Evolutionary conservation across 2,113 vertebrate species (phyloP).

Genomic region (Caranx melampygus): DNA sequence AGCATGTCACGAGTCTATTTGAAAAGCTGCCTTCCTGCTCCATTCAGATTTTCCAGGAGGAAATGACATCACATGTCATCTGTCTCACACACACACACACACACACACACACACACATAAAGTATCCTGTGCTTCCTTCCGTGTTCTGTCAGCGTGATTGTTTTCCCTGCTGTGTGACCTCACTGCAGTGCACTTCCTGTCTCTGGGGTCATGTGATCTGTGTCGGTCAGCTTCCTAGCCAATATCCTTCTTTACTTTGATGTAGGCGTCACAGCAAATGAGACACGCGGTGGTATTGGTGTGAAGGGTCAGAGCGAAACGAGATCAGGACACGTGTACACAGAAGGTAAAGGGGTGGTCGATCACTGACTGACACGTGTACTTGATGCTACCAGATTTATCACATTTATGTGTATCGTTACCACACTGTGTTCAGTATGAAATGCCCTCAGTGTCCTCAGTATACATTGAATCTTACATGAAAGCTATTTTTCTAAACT

Average conservation of each 20-base stretch:
- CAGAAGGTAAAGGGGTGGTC: not conserved
- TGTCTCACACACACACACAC: conserved; percentile 8
- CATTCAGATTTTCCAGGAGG: conserved; percentile 69
- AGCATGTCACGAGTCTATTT: conserved; percentile 26
- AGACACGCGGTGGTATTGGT: conserved; percentile 45
- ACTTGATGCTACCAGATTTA: not conserved
- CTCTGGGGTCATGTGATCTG: conserved; percentile 64
- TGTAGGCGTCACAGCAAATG: conserved; percentile 29
- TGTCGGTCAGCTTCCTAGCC: conserved; percentile 57
- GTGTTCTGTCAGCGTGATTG: conserved; percentile 67
- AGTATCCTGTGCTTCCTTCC: conserved; percentile 76
- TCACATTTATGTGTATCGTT: not conserved
- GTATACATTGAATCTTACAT: not conserved
- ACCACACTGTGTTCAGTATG: not conserved
- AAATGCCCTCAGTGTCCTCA: not conserved
- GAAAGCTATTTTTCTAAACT: not conserved
- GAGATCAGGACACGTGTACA: not conserved
- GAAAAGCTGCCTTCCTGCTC: conserved; percentile 61
- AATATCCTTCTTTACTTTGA: conserved; percentile 54
- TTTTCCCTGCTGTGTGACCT: conserved; percentile 73
- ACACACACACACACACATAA: conserved; percentile 35
- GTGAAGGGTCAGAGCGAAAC: conserved; percentile 50
- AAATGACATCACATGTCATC: conserved; percentile 72
- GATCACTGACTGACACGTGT: not conserved
- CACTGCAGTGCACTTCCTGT: conserved; percentile 57